phyloP scores from a whole-genome alignment of 2,888 invertebrate species.

The Nephrotoma flavescens region DNA sequence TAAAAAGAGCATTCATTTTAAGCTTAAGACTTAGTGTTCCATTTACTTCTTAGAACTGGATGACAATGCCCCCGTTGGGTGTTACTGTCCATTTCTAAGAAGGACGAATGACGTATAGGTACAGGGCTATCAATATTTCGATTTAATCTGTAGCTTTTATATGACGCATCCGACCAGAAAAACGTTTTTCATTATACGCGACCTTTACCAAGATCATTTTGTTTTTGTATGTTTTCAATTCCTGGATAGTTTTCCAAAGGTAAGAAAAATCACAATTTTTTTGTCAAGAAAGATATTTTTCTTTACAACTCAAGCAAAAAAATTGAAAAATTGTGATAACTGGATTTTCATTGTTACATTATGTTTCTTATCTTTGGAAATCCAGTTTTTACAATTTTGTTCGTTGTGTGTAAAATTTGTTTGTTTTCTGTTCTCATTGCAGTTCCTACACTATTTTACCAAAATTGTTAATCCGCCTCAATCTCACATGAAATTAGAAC shows the following conservation, averaged over 20 bases:
- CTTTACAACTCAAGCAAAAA: neutral
- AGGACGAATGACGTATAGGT: neutral
- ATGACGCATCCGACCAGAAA: neutral
- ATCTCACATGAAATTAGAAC: neutral
- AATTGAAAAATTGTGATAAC: neutral
- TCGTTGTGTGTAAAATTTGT: neutral
- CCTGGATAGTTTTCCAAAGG: neutral
- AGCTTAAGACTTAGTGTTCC: neutral
- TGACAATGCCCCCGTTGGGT: neutral
- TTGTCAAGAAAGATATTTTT: neutral
- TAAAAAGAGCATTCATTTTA: neutral
- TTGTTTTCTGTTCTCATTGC: neutral
- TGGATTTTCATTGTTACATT: neutral
- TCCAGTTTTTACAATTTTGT: neutral
- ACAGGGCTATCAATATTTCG: neutral
- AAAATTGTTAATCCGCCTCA: neutral
- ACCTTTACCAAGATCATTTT: neutral
- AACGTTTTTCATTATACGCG: neutral
- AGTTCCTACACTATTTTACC: neutral
- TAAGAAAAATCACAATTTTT: neutral
- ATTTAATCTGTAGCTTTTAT: neutral
- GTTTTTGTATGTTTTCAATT: neutral
- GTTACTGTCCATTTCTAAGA: neutral
- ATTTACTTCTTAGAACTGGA: neutral
- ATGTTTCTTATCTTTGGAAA: neutral